Evolutionary conservation across 2,888 invertebrate genomes (phyloP), one percentile per base, ranked within the genome.

Genomic region (Clitarchus hookeri): DNA sequence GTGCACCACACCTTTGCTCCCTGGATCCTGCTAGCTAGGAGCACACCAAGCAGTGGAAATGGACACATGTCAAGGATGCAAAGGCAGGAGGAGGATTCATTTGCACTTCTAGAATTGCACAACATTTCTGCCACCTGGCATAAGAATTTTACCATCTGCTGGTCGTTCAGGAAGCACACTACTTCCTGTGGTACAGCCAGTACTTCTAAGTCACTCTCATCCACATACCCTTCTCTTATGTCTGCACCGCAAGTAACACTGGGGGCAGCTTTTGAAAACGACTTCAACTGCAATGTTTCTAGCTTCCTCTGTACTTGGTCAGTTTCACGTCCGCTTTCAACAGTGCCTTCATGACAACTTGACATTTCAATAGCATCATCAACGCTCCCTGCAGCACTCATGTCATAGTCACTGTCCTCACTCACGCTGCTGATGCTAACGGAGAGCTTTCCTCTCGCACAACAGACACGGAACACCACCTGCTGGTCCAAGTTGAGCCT

Each of bases 1-100:
- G 16, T 84, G 27, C 82, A 77, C 84, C 27, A 87, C 84, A 77
- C 83, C 65, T 8, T 53, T 44, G 79, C 27, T 19, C 26, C 25
- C 25, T n/a, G 54, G 25, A 92, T 92, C 88, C 91, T 90, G 89
- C 93, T 93, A 27, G 94, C 91, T 90, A 95, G 91, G 85, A 93
- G 90, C 80, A 95, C 90, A 0, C 95, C 95, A 89, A 94, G 93
- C 80, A 95, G 88, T 0, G 95, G 95, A 90, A 95, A 94, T 11
- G 94, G 93, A 88, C 93, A 93, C 48, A 94, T 91, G 90, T 95
- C 95, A 84, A 94, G 91, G 87, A 95, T 88, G 89, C 89, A 89
- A 87, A 91, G 53, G 79, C 79, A 53, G 8, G 53, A 83, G 12
- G 25, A 23, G n/a, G 23, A 85, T 25, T 44, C 23, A 44, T 19